Base-by-base conservation (phyloP, 2,888 invertebrate species). In the Eupithecia centaureata region DNA sequence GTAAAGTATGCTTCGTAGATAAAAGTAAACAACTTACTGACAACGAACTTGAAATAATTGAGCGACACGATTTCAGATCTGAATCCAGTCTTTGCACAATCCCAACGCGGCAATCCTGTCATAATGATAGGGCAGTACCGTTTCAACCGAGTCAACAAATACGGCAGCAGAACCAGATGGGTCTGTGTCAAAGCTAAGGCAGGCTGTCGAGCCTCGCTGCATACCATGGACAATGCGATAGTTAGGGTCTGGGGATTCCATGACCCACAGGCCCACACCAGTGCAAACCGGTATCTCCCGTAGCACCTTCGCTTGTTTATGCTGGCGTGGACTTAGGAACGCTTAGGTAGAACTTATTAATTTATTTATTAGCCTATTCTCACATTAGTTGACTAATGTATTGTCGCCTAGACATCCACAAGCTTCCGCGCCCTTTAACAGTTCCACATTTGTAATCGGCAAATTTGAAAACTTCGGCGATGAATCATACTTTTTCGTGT, bases 41-140 rank as follows among this genome's bases (percentile, higher is more conserved):
- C 15, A 3, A 10, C 3, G 10, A 18, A 32, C 32, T 52, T 25
- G 13, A 22, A 57, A 30, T 57, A 22, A 57, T 57, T 32, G 15
- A 30, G 56, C 28, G 51, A 54, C 30, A 42, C 22, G 2, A 63
- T 76, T 52, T 76, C 89, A 92, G 93, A 92, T 86, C 76, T 93
- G 64, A 91, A 89, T 64, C 92, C 93, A 10, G 89, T 91, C 32
- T 93, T 93, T 73, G 92, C 91, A 1, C 87, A 88, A 75, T 93
- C 93, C 4, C 91, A 92, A 73, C 88, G 93, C 15, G 93, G 93
- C 15, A 93, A 92, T 68, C 91, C 92, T 0, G 92, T 93, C 42
- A 92, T 93, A 38, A 92, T 92, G 92, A 92, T 93, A 69, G 93
- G 92, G 18, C 90, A 89, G 78, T 92, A 92, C 75, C 86, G 93